Evolutionary conservation across 1,140 invertebrate species (phyloP), one percentile per base, ranked within the genome.

Genomic region (Phenacoccus solenopsis): DNA sequence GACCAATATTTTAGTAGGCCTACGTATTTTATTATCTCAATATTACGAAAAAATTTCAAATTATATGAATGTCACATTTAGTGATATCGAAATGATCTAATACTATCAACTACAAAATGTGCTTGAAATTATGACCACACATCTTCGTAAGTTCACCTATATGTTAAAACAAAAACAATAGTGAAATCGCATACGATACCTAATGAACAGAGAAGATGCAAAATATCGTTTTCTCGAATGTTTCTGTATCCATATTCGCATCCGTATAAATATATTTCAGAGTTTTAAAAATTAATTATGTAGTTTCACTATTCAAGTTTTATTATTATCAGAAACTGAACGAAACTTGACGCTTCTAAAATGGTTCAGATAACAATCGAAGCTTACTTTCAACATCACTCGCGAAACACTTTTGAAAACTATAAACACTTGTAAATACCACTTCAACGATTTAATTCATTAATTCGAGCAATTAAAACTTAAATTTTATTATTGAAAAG

Each of bases 331-430:
- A 64, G 12, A 64, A 24, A 64, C 21, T 9, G 22, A 64, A 64
- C 20, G 59, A 20, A 64, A 64, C 4, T 64, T 24, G 25, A 27
- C 59, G 59, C 59, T 64, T 64, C 59, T 64, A 64, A 64, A 64
- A 64, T 64, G 59, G 59, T 64, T 64, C 21, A 27, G 59, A 27
- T 64, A 64, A 27, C 59, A 64, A 16, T 64, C 59, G 22, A 64
- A 64, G 59, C 25, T 64, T 64, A 64, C 59, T 64, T 64, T 25
- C 59, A 64, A 64, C 59, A 64, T 64, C 59, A 64, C 59, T 64
- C 59, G 59, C 9, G 7, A 25, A 64, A 64, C 59, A 27, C 59
- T 64, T 64, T 1, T 13, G 4, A 10, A 25, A 64, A 27, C 59
- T 22, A 4, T 49, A 9, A n/a, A 49, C 38, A 49, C 38, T 49